Base-by-base conservation (phyloP, 2,797 vertebrate genomes). In the Tangara arthus region DNA sequence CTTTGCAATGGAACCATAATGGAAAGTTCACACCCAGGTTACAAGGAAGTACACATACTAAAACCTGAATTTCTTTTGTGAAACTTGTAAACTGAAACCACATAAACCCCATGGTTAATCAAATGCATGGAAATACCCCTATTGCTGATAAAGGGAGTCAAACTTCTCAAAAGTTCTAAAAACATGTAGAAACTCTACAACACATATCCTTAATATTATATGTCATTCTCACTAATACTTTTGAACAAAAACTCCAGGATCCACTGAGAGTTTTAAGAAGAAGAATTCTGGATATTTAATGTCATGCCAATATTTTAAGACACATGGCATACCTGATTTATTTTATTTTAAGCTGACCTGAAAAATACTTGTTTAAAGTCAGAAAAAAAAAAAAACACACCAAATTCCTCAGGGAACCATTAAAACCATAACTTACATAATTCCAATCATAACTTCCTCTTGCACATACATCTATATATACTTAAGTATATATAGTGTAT, bases 281-380 rank as follows among this genome's bases (percentile, higher is more conserved):
- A 94, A 85, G 24, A 71, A 39, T 70, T 72, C 17, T 82, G 8
- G 12, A 22, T 87, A 91, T 72, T 76, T 83, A 30, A 37, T 60
- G 9, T 66, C n/a, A 82, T 70, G 49, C 24, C 32, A 94, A 49
- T 86, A 88, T 87, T 96, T 86, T 68, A 82, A 85, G 69, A 82
- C 44, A 65, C n/a, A 86, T 46, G 34, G 56, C 37, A 81, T 61
- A 55, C 47, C 37, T 65, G 15, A 52, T 77, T 75, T 49, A 81
- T 91, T 93, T 92, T 68, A 85, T 93, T 94, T 93, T 79, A 89
- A 91, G 49, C n/a, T 2, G 6, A 86, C 59, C 82, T 70, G 49
- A 83, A 92, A 94, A 87, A 47, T 34, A 16, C 14, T 55, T 91
- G 30, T 65, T 63, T 82, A 68, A 86, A 75, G 77, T 71, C 6